Evolutionary conservation across 2,113 vertebrate genomes (phyloP).

Genomic region (Origma solitaria): DNA sequence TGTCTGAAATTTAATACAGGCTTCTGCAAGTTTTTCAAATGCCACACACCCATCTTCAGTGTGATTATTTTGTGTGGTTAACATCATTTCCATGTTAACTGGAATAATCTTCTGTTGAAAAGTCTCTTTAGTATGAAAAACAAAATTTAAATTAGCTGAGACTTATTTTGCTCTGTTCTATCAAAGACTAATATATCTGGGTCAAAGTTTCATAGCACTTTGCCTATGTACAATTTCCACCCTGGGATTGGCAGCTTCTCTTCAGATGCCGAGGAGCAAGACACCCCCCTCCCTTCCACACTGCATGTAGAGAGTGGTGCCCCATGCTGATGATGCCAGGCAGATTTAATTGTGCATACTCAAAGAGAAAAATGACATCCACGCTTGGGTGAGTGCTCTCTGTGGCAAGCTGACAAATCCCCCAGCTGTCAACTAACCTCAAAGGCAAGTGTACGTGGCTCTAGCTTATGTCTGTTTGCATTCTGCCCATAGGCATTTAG

Average conservation of each 20-base stretch:
- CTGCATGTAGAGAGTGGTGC: neutral
- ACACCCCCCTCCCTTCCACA: neutral
- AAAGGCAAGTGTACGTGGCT: constrained; percentile 28
- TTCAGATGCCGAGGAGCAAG: neutral
- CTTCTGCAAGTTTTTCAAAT: neutral
- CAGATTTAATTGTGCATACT: constrained; percentile 60
- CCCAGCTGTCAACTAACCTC: constrained; percentile 59
- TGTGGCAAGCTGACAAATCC: constrained; percentile 62
- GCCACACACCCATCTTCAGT: neutral
- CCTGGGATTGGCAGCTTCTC: neutral
- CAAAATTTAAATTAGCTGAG: neutral
- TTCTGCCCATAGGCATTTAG: constrained; percentile 41
- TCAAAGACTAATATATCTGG: neutral
- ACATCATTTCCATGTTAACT: neutral
- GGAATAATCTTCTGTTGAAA: neutral
- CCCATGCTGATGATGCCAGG: constrained; percentile 52
- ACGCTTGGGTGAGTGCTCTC: constrained; percentile 44
- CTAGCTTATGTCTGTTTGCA: constrained; percentile 30
- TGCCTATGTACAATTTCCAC: neutral
- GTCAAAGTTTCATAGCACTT: neutral
- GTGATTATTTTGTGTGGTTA: neutral
- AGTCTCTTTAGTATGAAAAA: neutral
- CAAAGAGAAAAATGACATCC: constrained; percentile 57
- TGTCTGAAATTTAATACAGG: neutral
- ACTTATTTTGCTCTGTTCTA: neutral